Conservation (phyloP, 2,888 invertebrate genomes). For the Lepidocyrtoides sp. region DNA sequence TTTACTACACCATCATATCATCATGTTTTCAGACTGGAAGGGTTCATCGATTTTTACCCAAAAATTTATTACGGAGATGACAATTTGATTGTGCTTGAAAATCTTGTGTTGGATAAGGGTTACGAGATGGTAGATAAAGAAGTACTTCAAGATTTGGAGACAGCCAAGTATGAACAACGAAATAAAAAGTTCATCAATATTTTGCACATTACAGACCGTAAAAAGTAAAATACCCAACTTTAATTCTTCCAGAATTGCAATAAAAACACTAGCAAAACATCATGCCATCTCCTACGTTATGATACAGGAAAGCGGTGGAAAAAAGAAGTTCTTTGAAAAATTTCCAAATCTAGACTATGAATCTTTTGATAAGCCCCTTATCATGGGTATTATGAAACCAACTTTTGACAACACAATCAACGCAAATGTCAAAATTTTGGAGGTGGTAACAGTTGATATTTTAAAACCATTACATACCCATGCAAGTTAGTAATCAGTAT, state of each 20-base stretch:
- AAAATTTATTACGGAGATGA: constrained; percentile 75
- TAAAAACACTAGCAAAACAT: constrained; percentile 75
- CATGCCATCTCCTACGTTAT: constrained; percentile 69
- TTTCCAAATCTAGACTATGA: constrained; percentile 57
- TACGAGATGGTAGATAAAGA: not conserved
- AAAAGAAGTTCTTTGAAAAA: constrained; percentile 52
- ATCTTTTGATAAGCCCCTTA: not conserved
- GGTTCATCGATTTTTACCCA: constrained; percentile 62
- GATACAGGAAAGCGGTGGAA: constrained; percentile 65
- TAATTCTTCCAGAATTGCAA: constrained; percentile 65
- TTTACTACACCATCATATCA: too few relatives aligned
- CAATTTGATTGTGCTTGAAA: constrained; percentile 52
- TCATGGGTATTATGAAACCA: not conserved
- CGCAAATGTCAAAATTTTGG: constrained; percentile 52
- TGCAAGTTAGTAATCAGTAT: too few relatives aligned
- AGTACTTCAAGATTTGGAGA: constrained; percentile 8
- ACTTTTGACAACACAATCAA: constrained; percentile 11
- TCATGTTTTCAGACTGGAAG: not conserved
- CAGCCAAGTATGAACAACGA: constrained; percentile 12
- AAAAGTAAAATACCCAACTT: not conserved
- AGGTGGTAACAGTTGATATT: too few relatives aligned
- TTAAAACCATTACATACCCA: too few relatives aligned
- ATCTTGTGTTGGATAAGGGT: constrained; percentile 33
- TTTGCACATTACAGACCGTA: too few relatives aligned
- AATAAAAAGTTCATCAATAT: too few relatives aligned